Conservation (phyloP, 2,888 invertebrate species). For the Drosophila picticornis region DNA sequence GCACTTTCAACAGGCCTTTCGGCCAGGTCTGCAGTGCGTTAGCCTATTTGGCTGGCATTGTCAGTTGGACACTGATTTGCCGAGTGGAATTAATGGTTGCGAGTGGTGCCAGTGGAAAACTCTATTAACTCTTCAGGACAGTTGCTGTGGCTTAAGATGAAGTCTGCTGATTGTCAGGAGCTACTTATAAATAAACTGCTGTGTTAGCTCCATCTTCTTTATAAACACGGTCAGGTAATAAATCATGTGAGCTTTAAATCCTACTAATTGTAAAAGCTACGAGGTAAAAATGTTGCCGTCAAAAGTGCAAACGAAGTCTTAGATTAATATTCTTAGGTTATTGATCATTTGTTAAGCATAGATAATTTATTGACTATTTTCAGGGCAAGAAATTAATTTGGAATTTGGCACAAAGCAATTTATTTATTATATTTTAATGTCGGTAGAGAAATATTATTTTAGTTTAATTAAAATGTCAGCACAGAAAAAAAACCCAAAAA, state of each 20-base stretch:
- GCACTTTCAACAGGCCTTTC: conserved; percentile 19
- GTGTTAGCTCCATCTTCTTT: not conserved
- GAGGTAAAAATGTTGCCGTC: not conserved
- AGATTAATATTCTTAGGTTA: not conserved
- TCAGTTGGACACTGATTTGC: conserved; percentile 27
- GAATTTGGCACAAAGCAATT: not conserved
- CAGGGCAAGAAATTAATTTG: not conserved
- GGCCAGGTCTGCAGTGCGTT: conserved; percentile 5
- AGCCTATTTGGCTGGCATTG: conserved; percentile 7
- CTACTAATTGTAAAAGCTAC: not conserved
- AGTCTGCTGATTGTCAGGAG: not conserved
- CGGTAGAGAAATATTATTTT: not conserved
- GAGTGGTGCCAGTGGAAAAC: conserved; percentile 25
- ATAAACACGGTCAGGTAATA: not conserved
- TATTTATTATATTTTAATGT: not conserved
- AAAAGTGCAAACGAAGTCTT: not conserved
- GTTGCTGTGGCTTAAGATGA: not conserved
- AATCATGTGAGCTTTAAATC: conserved; percentile 4
- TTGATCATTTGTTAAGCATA: not conserved
- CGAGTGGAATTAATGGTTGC: conserved; percentile 39
- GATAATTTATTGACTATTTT: not conserved
- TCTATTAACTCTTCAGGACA: conserved; percentile 40
- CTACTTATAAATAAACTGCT: not conserved
- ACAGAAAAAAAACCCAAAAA: not conserved
- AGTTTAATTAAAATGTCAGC: not conserved